Evolutionary conservation across 2,888 invertebrate species (phyloP), one percentile per base, ranked within the genome.

Genomic region (Apamea sordens): DNA sequence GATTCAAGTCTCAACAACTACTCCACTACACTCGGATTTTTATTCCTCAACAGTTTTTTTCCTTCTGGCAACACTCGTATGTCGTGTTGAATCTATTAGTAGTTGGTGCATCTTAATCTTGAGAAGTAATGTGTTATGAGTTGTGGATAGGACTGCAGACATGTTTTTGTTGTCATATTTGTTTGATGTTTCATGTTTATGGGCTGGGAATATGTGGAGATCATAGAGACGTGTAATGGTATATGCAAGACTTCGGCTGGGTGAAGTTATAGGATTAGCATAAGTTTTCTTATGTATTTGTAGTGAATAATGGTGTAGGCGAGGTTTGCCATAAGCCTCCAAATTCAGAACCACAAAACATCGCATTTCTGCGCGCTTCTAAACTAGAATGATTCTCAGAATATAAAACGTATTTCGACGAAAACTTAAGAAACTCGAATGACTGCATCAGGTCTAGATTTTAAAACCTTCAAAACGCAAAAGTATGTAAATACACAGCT

Each of bases 21-120:
- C 83, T 86, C 72, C n/a, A 81, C 67, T 82, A 77, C 85, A 78
- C 74, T 56, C 53, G 77, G 76, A 81, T 80, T 82, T 87, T 87
- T 86, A 75, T 77, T 83, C 81, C 44, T 28, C 65, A 73, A 85
- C 88, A 88, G 86, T 76, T 86, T 88, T 87, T 81, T 70, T 59
- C 47, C 2, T 4, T 18, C 5, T 77, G 59, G 74, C 61, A 87
- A 75, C 79, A 77, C 75, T 73, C 70, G 63, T 68, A 86, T 74
- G 73, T 88, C 79, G 70, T 79, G 85, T 85, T 87, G 79, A 79
- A 82, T 79, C 78, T 88, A 88, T 79, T 86, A 88, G 82, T 86
- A 79, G 82, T 79, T 73, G 59, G 59, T 76, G 86, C 86, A 82
- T 86, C 86, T 86, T 88, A 86, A 86, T 86, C 86, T 79, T 79